Base-by-base conservation (phyloP, 2,797 vertebrate genomes). In the Perdix hodgsoniae region DNA sequence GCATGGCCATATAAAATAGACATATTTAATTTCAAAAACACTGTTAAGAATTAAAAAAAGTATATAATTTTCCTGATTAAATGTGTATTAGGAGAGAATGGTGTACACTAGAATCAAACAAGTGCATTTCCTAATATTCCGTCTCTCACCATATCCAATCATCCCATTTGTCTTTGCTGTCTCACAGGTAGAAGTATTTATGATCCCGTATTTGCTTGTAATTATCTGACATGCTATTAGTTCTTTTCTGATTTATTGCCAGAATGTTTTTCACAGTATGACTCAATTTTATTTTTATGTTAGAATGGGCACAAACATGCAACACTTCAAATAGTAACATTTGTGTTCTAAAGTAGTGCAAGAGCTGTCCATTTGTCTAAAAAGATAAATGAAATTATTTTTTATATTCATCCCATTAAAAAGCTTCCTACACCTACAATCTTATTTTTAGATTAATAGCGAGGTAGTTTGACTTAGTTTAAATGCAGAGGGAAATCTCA, bases 381-480 rank as follows among this genome's bases (percentile, higher is more conserved):
- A 42, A 42, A 27, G 9, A 37, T 29, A 63, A 21, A 31, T 31
- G 15, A 10, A 63, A 67, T 35, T 4, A 54, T 49, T 83, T 54
- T 29, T 74, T 8, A 73, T 80, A 44, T 3, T 4, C 11, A 66
- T 73, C 23, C 63, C 6, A 33, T 49, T 54, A 42, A 19, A 66
- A 26, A 22, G 61, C 23, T 60, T 82, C 42, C 11, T 39, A 5
- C 42, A 84, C 79, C 72, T 89, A n/a, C 80, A 65, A 27, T 10
- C 73, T 93, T 81, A 73, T 73, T 12, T 66, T 82, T 71, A 90
- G 45, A 66, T 44, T 91, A 86, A 79, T 6, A 54, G 11, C 54
- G 17, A 27, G 19, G 45, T 70, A 49, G 50, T 61, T 35, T 57
- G 21, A 26, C 80, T 82, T 90, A 84, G 80, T 96, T 94, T 76